Percentiles rank a stretch among this genome's conserved stretches.
Conservation (phyloP, 2,113 vertebrate species). For the Caranx melampygus region DNA sequence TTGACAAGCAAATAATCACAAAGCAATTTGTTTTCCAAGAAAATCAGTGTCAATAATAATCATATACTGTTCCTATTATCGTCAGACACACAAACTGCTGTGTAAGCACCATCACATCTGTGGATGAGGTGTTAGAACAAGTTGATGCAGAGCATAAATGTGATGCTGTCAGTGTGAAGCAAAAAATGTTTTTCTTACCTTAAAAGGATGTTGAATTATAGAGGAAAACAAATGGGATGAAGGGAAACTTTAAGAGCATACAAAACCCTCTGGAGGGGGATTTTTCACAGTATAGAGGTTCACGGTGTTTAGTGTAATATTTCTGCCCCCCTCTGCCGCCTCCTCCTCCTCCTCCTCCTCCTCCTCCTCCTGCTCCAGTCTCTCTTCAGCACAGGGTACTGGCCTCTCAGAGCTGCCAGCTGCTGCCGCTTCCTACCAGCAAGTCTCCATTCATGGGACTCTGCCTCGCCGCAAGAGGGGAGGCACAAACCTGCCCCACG, state of each 20-base stretch:
- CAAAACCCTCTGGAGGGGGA: not conserved
- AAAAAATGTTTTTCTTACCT: not conserved
- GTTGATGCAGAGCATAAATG: not conserved
- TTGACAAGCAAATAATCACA: no score
- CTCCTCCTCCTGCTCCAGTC: conserved; percentile 20
- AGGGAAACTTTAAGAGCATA: not conserved
- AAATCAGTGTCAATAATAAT: not conserved
- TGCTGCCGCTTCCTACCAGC: conserved; percentile 81
- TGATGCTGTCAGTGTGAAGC: not conserved
- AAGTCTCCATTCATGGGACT: conserved; percentile 94
- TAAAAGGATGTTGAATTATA: not conserved
- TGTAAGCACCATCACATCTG: not conserved
- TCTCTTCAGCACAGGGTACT: conserved; percentile 33
- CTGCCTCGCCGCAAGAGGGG: conserved; percentile 94
- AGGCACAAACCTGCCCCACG: conserved; percentile 47
- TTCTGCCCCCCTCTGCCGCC: not conserved
- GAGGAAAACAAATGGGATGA: not conserved
- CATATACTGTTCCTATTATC: not conserved
- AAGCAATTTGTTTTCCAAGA: not conserved
- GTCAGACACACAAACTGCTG: not conserved
- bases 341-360: not conserved
- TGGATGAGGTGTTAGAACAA: not conserved
- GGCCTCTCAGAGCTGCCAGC: conserved; percentile 62
- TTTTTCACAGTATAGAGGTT: not conserved
- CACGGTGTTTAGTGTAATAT: not conserved